A percentile compares a stretch with the other conserved stretches of the same genome.
Evolutionary conservation across 2,113 vertebrate genomes (phyloP).

Genomic region (Crotalus horridus): DNA sequence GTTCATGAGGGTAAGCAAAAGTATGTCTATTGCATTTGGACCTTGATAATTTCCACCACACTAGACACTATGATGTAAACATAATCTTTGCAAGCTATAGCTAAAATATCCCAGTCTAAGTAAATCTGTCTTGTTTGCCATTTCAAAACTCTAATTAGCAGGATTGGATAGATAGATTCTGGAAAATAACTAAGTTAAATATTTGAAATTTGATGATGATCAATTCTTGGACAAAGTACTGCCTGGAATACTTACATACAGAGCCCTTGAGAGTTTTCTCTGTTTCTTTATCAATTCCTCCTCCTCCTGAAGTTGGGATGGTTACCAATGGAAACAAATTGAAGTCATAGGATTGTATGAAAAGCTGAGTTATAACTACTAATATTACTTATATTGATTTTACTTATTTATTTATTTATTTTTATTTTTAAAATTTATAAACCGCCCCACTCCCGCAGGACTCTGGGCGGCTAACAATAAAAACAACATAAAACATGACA

Average conservation of each 20-base stretch:
- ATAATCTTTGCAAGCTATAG: not conserved
- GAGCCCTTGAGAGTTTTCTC: no score
- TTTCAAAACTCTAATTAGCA: not conserved
- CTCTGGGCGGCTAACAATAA: no score
- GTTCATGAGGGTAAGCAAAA: not conserved
- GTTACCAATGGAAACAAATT: no score
- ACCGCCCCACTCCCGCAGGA: no score
- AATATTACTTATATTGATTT: not conserved
- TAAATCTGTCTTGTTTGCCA: not conserved
- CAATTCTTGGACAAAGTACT: no score
- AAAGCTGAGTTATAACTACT: not conserved
- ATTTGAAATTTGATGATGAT: no score
- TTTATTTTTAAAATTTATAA: no score
- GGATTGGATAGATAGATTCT: not conserved
- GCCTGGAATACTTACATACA: no score
- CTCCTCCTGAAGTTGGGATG: no score
- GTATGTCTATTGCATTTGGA: not conserved
- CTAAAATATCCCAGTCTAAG: not conserved
- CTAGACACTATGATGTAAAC: not conserved
- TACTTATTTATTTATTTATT: not conserved
- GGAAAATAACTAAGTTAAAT: not conserved
- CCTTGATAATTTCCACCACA: not conserved
- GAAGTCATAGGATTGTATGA: no score
- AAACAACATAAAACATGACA: no score
- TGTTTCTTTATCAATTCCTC: no score